phyloP scores from a whole-genome alignment of 2,797 vertebrate genomes.

The Pygocentrus nattereri region DNA sequence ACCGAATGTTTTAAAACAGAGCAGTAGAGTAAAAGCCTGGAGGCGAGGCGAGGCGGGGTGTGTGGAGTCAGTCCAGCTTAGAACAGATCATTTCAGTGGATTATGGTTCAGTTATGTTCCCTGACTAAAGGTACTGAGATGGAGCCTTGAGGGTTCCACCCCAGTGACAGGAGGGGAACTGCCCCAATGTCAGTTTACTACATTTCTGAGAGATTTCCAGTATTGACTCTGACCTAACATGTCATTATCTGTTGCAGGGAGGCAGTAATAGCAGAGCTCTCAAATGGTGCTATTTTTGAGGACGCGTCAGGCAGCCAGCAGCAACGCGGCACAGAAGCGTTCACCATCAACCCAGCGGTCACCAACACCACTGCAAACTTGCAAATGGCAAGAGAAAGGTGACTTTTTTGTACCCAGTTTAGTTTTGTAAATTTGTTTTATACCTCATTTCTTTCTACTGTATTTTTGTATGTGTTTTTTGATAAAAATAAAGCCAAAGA shows the following conservation, averaged over 20 bases:
- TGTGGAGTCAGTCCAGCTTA: too few relatives aligned
- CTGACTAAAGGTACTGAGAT: too few relatives aligned
- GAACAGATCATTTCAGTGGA: too few relatives aligned
- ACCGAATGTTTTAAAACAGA: too few relatives aligned
- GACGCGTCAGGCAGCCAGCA: constrained; percentile 45
- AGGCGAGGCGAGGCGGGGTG: too few relatives aligned
- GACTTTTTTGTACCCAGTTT: constrained; percentile 58
- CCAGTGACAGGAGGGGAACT: too few relatives aligned
- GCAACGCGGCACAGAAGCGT: neutral
- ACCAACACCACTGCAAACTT: constrained; percentile 58
- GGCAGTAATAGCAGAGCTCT: constrained; percentile 68
- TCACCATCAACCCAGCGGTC: constrained; percentile 19
- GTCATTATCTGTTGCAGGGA: constrained; percentile 70
- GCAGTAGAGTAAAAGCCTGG: too few relatives aligned
- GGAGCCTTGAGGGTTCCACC: too few relatives aligned
- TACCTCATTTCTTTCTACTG: constrained; percentile 85
- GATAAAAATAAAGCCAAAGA: constrained; percentile 65
- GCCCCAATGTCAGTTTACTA: too few relatives aligned
- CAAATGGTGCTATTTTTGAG: constrained; percentile 76
- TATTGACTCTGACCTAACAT: constrained; percentile 13
- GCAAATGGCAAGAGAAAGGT: constrained; percentile 13
- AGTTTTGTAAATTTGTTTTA: constrained; percentile 86
- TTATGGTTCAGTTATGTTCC: too few relatives aligned
- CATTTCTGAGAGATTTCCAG: neutral
- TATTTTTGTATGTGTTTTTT: constrained; percentile 74